phyloP scores from a whole-genome alignment of 2,797 vertebrate genomes.

The Agapornis canus region DNA sequence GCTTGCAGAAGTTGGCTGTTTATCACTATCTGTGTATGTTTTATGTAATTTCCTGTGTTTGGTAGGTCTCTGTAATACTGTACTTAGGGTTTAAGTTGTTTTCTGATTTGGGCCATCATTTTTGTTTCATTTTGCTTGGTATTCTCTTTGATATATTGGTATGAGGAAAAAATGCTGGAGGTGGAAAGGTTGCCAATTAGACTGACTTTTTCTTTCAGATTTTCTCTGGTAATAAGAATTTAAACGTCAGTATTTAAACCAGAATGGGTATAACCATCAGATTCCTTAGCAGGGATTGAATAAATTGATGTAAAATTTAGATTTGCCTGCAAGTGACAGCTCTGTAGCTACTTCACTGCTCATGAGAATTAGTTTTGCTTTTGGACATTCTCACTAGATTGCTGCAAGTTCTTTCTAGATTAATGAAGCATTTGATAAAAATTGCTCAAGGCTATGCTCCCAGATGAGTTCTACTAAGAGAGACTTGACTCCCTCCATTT shows the following conservation, averaged over 20 bases:
- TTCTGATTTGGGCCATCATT: neutral
- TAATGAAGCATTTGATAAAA: neutral
- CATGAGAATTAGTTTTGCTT: neutral
- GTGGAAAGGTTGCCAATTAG: neutral
- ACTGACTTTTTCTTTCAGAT: neutral
- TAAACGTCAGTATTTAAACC: neutral
- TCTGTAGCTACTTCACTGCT: neutral
- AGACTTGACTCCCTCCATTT: neutral
- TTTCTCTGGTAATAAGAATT: neutral
- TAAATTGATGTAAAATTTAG: neutral
- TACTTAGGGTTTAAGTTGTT: neutral
- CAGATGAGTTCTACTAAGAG: neutral
- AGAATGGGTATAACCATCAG: neutral
- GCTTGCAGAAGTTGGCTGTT: neutral
- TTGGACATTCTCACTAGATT: neutral
- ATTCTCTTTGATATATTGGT: neutral
- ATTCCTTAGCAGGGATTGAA: neutral
- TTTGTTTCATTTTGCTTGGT: neutral
- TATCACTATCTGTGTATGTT: neutral
- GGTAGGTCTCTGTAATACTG: neutral
- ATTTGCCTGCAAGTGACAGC: neutral
- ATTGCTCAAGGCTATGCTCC: neutral
- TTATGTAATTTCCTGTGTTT: neutral
- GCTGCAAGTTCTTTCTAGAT: neutral
- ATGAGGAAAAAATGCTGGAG: neutral